Evolutionary conservation across 2,113 vertebrate genomes (phyloP), one percentile per base, ranked within the genome.

Genomic region (Sorex araneus): DNA sequence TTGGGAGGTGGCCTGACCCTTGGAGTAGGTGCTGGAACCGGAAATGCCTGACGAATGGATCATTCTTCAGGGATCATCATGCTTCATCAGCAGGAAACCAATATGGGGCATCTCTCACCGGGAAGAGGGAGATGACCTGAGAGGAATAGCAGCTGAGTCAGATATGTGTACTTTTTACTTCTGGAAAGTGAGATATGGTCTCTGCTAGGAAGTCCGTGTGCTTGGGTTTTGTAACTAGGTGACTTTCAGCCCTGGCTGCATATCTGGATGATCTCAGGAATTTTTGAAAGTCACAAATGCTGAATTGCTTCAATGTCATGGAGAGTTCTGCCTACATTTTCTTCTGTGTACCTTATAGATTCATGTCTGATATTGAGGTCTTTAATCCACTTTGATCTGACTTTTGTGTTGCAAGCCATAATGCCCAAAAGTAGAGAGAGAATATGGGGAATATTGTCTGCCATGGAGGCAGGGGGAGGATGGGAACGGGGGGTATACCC

Each of bases 181-280:
- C 82, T 73, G 70, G 75, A 93, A 92, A 93, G 93, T 34, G 50
- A 60, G 66, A 82, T 84, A 91, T 30, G 18, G 25, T 28, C 66
- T 92, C 67, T 78, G 67, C 81, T 90, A n/a, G 25, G 34, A 70
- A 76, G 50, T 63, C 43, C 36, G 45, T 74, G 84, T 13, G 82
- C 85, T 84, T 92, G 64, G 82, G 25, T 84, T 89, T 83, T 91
- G 12, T 66, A 90, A 28, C 57, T 85, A 84, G 75, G 75, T 88
- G 75, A 76, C 70, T 94, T 34, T 89, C 64, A 78, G 7, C 36
- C 64, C 19, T 75, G 57, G 16, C 78, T 84, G 79, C 66, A 91
- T 43, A 57, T 94, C 78, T 60, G 43, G 75, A 92, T 82, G 84
- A 93, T 60, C n/a, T 45, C 32, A 90, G 71, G 82, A 95, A 85